Base-by-base conservation (phyloP, 1,140 invertebrate genomes). In the Drosophila kurseongensis region DNA sequence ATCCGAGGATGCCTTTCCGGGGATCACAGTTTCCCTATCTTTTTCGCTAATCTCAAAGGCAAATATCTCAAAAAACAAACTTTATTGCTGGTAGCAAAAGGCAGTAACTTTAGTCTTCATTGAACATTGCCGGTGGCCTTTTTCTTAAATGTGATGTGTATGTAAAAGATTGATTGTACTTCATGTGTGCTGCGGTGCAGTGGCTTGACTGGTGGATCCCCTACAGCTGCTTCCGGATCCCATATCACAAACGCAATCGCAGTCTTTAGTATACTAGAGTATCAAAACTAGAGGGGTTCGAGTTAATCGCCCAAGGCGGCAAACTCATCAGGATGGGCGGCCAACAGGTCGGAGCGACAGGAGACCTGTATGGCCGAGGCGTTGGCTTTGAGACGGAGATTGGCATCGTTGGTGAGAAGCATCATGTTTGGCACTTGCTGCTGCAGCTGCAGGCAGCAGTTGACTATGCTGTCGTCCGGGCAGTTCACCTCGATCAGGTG, bases 401-500 rank as follows among this genome's bases (percentile, higher is more conserved):
- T 92, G 13, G 42, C 56, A 47, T 92, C 91, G 50, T 92, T 90
- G 44, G 88, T 91, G 2, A 92, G 57, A 7, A 92, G 71, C 40
- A 90, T 78, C 32, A 90, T 47, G 48, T 85, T 54, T 1, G 73
- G 56, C 47, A 91, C 83, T 23, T 90, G 59, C 0, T 62, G n/a
- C 48, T 82, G 71, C 6, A 90, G 44, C 67, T 92, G 91, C n/a
- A 92, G 51, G 40, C 90, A 92, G 59, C 91, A 91, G 55, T 92
- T 91, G 0, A 92, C 48, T 18, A 92, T 91, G 57, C 90, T 84
- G 55, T 92, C 91, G 41, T 92, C 91, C 10, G 78, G 65, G n/a
- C 55, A 78, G 32, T 76, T 75, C 6, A 92, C 67, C 8, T 84
- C 62, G 7, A 92, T 90, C 4, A 90, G 32, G 55, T 82, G 76